Evolutionary conservation across 2,113 vertebrate genomes (phyloP).

Genomic region (Megaceryle maxima): DNA sequence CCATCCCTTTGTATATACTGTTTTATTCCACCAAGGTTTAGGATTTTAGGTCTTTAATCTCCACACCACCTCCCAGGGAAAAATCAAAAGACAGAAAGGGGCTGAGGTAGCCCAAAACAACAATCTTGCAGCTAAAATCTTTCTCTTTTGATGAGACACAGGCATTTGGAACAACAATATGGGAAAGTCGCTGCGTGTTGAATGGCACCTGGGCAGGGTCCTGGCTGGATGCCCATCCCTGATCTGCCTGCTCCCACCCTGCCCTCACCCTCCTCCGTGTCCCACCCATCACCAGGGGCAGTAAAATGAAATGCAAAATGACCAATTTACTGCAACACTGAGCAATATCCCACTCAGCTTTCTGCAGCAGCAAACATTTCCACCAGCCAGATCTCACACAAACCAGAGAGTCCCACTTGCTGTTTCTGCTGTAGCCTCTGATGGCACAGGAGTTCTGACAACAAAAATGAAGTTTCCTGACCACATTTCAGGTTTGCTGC

Average conservation of each 20-base stretch:
- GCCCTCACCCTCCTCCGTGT: not conserved
- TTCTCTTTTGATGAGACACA: not conserved
- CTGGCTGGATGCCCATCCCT: not conserved
- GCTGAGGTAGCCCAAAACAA: not conserved
- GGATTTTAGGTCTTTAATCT: not conserved
- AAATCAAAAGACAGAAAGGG: not conserved
- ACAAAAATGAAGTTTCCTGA: not conserved
- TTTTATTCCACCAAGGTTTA: not conserved
- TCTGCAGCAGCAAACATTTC: not conserved
- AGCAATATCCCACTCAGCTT: not conserved
- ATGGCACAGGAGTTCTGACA: not conserved
- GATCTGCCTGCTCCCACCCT: too few species aligned
- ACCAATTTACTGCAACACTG: accelerated
- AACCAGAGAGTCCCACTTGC: not conserved
- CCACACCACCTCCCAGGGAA: not conserved
- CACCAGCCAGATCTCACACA: accelerated
- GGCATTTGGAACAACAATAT: not conserved
- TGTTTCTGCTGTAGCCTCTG: not conserved
- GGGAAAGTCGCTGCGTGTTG: not conserved
- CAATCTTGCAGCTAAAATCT: not conserved
- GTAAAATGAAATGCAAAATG: not conserved
- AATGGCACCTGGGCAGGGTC: not conserved
- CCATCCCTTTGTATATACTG: not conserved
- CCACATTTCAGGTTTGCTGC: not conserved
- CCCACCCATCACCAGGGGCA: too few species aligned